Evolutionary conservation across 1,140 invertebrate genomes (phyloP).

Genomic region (Oreohelix idahoensis): DNA sequence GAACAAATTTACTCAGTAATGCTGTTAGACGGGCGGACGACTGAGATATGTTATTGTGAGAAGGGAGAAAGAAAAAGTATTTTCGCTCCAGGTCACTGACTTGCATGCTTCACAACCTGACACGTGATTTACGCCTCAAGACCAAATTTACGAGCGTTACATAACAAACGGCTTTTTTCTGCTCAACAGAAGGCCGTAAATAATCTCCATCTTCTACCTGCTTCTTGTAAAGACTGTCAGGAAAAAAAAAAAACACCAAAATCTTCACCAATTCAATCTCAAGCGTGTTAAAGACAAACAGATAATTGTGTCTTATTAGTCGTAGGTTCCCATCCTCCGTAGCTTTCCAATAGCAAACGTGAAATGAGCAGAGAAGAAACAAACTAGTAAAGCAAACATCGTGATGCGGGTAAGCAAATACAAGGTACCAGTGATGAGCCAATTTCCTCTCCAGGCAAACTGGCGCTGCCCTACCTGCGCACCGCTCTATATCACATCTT

Average conservation of each 20-base stretch:
- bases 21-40: no score
- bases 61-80: no score
- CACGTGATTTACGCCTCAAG: neutral
- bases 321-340: neutral
- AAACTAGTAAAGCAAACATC: neutral
- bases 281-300: neutral
- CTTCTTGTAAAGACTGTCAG: no score
- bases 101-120: no score
- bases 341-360: neutral
- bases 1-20: no score
- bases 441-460: conserved; percentile 2
- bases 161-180: neutral
- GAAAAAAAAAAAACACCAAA: no score
- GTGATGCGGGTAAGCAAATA: neutral
- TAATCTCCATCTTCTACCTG: neutral
- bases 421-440: neutral
- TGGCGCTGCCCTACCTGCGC: neutral
- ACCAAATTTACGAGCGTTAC: neutral
- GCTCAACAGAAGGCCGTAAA: neutral
- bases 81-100: no score
- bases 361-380: neutral
- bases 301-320: neutral
- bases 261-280: neutral
- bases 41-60: no score
- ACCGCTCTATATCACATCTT: neutral